These are phyloP conservation scores for Pyrochroa serraticornis DNA, from an alignment of 2,888 invertebrate species.

Conservation along the genomic window DNA sequence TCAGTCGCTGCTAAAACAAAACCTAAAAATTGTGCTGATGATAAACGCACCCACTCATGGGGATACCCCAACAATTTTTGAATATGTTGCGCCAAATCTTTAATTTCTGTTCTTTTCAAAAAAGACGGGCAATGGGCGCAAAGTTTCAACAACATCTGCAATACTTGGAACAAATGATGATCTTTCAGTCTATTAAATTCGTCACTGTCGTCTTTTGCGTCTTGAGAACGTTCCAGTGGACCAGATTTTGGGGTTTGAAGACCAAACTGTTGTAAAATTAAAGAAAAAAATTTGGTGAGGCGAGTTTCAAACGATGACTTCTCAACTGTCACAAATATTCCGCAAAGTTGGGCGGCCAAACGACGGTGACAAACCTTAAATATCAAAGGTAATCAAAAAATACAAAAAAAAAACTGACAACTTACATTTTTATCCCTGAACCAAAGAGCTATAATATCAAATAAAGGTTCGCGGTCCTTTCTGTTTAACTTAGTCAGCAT, in stretches of 20 bases:
- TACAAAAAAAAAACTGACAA: conserved; percentile 28
- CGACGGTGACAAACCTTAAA: conserved; percentile 70
- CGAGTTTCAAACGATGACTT: conserved; percentile 71
- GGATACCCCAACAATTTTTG: conserved; percentile 78
- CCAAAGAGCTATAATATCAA: conserved; percentile 74
- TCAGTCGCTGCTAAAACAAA: conserved; percentile 71
- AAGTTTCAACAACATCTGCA: conserved; percentile 74
- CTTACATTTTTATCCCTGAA: conserved; percentile 68
- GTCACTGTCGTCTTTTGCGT: conserved; percentile 52
- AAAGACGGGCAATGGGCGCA: conserved; percentile 67
- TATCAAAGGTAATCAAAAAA: conserved; percentile 18
- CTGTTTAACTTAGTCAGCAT: conserved; percentile 67
- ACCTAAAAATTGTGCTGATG: conserved; percentile 77
- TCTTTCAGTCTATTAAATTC: conserved; percentile 70
- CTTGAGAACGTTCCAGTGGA: not conserved
- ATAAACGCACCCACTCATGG: conserved; percentile 85
- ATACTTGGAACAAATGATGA: conserved; percentile 76
- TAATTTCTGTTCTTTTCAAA: conserved; percentile 62
- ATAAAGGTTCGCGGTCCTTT: conserved; percentile 69
- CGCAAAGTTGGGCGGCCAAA: conserved; percentile 78
- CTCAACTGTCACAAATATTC: conserved; percentile 81
- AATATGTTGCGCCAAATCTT: conserved; percentile 69
- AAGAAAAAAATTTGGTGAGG: conserved; percentile 66
- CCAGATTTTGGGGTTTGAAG: conserved; percentile 24
- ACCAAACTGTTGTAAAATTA: conserved; percentile 56